phyloP scores from a whole-genome alignment of 2,888 invertebrate species.

The Apoda limacodes region DNA sequence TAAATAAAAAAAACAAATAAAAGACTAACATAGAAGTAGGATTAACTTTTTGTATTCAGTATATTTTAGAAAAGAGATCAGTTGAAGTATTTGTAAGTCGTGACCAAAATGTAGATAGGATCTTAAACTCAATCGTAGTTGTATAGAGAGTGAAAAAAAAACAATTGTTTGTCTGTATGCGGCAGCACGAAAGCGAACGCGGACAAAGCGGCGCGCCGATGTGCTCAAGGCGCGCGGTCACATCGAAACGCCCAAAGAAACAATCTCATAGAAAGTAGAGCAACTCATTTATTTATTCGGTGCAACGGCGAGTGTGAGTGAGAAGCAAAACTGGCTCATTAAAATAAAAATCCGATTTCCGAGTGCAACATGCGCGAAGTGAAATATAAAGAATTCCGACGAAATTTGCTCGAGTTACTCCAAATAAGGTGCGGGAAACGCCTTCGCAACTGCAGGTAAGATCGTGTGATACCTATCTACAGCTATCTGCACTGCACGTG shows the following conservation, averaged over 20 bases:
- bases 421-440: conserved; percentile 63
- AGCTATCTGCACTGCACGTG: too few species aligned
- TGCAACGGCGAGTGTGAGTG: conserved; percentile 57
- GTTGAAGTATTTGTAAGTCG: conserved; percentile 27
- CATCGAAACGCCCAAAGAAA: conserved; percentile 58
- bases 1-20: too few species aligned
- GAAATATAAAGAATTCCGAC: conserved; percentile 61
- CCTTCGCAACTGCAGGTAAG: conserved; percentile 43
- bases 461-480: conserved; percentile 54
- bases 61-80: too few species aligned
- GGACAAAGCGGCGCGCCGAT: conserved; percentile 17
- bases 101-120: conserved; percentile 35
- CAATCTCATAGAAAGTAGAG: conserved; percentile 69
- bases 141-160: conserved; percentile 33
- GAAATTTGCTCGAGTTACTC: conserved; percentile 68
- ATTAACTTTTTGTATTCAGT: too few species aligned
- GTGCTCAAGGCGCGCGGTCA: conserved; percentile 22
- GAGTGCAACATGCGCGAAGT: conserved; percentile 56
- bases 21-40: too few species aligned
- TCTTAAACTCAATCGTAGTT: conserved; percentile 30
- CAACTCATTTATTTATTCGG: conserved; percentile 68
- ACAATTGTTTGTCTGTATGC: conserved; percentile 27
- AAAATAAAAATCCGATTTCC: conserved; percentile 65
- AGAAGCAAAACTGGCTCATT: conserved; percentile 64
- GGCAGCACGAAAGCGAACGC: conserved; percentile 17